phyloP scores from a whole-genome alignment of 1,140 invertebrate species.

The Pissodes strobi region DNA sequence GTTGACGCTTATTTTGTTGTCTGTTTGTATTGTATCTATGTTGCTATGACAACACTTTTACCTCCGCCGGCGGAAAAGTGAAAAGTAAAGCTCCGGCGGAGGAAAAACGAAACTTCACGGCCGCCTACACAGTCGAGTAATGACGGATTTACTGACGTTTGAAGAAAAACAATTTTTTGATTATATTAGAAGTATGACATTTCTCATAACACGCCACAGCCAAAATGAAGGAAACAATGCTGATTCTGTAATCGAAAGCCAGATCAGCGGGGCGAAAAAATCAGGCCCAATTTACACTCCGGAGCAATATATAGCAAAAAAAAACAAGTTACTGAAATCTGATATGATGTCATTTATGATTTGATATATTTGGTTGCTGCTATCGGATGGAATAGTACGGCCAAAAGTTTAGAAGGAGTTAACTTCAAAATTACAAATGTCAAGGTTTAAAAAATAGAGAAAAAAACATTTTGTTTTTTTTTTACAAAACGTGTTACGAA shows the following conservation, averaged over 20 bases:
- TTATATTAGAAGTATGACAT: no score
- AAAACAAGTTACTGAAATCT: constrained; percentile 43
- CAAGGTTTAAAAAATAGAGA: neutral
- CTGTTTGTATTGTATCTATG: no score
- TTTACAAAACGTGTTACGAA: neutral
- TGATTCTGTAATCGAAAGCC: constrained; percentile 45
- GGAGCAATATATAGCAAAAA: constrained; percentile 34
- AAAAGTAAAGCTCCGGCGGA: no score
- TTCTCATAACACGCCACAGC: neutral
- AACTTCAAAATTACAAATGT: neutral
- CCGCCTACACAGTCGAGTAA: no score
- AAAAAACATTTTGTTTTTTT: neutral
- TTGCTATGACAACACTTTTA: no score
- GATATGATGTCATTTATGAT: constrained; percentile 36
- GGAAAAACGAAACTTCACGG: no score
- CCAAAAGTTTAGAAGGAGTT: neutral
- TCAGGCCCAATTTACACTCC: constrained; percentile 26
- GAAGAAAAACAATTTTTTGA: no score
- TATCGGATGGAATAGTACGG: neutral
- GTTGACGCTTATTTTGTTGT: no score
- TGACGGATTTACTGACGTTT: no score
- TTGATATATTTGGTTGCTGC: constrained; percentile 25
- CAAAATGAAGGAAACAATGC: constrained; percentile 39
- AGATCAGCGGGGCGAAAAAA: constrained; percentile 6
- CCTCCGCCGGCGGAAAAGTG: no score